A percentile compares a stretch with the other conserved stretches of the same genome.
Conservation (phyloP, 2,113 vertebrate genomes). For the Nyctereutes procyonoides region DNA sequence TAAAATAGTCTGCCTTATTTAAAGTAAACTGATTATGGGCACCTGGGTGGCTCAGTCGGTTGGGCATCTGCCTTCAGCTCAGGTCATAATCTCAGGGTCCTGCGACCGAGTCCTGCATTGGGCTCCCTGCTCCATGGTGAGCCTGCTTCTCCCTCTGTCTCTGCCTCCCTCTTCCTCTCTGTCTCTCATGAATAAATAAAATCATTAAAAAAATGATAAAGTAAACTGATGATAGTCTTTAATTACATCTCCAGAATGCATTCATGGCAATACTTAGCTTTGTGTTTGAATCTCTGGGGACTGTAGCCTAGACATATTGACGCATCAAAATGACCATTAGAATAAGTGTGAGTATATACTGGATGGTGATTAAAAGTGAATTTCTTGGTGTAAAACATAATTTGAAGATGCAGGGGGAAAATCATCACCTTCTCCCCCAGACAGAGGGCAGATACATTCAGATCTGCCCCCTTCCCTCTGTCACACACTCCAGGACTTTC, state of each 20-base stretch:
- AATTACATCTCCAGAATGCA: background rate
- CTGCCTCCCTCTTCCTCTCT: too few species aligned
- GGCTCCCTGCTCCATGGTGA: too few species aligned
- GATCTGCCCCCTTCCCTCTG: background rate
- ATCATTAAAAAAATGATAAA: background rate
- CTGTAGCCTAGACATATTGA: background rate
- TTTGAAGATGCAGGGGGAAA: background rate
- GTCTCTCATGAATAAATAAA: too few species aligned
- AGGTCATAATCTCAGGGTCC: too few species aligned
- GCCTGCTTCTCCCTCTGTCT: too few species aligned
- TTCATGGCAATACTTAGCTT: background rate
- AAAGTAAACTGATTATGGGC: background rate
- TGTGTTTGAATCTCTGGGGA: background rate
- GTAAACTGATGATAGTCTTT: background rate
- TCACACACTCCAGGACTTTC: background rate
- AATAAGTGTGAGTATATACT: background rate
- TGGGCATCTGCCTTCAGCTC: too few species aligned
- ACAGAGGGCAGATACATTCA: background rate
- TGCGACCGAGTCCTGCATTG: too few species aligned
- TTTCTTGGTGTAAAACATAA: background rate
- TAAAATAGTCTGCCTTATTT: background rate
- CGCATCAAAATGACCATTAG: background rate
- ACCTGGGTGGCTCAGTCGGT: too few species aligned
- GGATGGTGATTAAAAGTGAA: background rate
- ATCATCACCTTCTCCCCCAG: background rate